A percentile compares a stretch with the other conserved stretches of the same genome.
Evolutionary conservation across 2,113 vertebrate genomes (phyloP).

Genomic region (Dendrocopos noguchii): DNA sequence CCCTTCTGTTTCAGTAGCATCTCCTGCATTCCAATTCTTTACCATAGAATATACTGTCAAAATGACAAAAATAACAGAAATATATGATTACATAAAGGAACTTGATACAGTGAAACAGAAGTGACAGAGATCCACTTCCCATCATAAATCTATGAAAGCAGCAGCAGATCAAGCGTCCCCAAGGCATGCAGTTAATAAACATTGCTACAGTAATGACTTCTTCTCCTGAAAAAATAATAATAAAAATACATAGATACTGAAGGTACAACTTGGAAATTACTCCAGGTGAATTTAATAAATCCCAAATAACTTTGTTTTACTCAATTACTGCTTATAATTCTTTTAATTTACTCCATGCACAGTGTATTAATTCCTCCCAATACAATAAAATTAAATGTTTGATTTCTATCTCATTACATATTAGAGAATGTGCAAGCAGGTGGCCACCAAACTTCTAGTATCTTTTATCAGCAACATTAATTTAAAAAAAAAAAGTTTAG

Average conservation of each 20-base stretch:
- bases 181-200: neutral
- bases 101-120: neutral
- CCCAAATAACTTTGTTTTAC: conserved; percentile 2
- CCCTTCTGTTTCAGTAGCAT: neutral
- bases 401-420: neutral
- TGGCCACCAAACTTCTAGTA: neutral
- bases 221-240: conserved; percentile 17
- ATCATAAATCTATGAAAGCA: neutral
- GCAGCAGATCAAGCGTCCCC: neutral
- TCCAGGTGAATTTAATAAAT: neutral
- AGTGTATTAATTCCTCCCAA: neutral
- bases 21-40: neutral
- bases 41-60: neutral
- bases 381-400: neutral
- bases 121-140: neutral
- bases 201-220: conserved; percentile 58
- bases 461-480: neutral
- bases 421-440: neutral
- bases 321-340: neutral
- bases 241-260: conserved; percentile 21
- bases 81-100: neutral
- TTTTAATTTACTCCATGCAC: neutral
- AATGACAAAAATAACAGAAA: neutral
- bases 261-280: neutral
- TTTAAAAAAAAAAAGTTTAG: neutral